phyloP scores from a whole-genome alignment of 1,140 invertebrate species.

The Cardiocondyla obscurior region DNA sequence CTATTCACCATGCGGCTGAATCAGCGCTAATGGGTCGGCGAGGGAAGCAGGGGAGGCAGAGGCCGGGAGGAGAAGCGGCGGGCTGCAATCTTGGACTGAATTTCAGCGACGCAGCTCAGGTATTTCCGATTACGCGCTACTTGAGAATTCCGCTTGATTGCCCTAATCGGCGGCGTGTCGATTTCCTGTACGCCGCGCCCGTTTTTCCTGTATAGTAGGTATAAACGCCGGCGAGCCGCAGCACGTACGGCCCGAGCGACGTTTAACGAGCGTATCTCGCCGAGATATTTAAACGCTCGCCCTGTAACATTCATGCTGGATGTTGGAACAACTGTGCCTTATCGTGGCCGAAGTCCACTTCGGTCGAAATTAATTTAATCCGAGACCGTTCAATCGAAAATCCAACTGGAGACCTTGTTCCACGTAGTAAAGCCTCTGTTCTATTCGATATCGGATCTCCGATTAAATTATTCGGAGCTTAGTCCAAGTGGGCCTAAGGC shows the following conservation, averaged over 20 bases:
- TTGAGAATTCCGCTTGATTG: conserved; percentile 47
- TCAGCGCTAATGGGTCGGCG: conserved; percentile 35
- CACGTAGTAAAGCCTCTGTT: no score
- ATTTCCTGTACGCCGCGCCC: conserved; percentile 9
- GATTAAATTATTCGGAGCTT: no score
- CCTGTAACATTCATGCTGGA: neutral
- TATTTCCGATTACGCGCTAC: conserved; percentile 53
- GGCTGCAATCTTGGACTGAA: conserved; percentile 36
- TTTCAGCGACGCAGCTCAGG: conserved; percentile 51
- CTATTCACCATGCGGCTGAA: conserved; percentile 24
- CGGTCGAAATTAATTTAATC: no score
- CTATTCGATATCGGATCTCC: no score
- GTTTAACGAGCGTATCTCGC: neutral
- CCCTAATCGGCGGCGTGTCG: conserved; percentile 34
- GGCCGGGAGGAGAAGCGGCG: neutral
- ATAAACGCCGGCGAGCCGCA: no score
- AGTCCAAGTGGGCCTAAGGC: no score
- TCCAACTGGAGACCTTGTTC: no score
- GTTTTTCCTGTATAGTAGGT: neutral
- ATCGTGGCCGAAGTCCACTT: no score
- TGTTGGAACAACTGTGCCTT: conserved; percentile 9
- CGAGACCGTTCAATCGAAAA: no score
- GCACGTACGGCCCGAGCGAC: no score
- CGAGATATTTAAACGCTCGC: neutral
- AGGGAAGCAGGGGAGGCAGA: no score